Evolutionary conservation across 2,888 invertebrate genomes (phyloP).

Genomic region (Lingula anatina): DNA sequence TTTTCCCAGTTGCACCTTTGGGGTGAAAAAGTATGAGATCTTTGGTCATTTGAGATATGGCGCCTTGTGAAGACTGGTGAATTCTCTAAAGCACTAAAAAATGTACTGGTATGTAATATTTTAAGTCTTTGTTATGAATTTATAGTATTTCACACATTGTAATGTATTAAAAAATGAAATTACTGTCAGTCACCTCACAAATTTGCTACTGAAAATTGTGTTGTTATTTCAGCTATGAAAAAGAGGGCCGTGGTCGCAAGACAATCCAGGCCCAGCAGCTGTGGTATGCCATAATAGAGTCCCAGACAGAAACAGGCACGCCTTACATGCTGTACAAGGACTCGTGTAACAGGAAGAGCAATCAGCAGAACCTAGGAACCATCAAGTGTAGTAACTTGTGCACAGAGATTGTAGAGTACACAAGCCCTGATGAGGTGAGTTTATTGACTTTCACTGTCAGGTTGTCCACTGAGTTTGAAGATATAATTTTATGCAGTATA

Average conservation of each 20-base stretch:
- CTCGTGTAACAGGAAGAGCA: constrained; percentile 92
- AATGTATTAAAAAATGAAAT: too few relatives aligned
- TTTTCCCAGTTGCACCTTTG: background rate
- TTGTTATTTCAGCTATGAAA: constrained; percentile 81
- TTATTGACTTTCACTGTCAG: background rate
- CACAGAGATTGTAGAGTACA: constrained; percentile 96
- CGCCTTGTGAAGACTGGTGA: too few relatives aligned
- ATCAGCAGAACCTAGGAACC: constrained; percentile 96
- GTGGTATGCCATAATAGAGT: constrained; percentile 88
- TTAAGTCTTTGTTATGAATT: too few relatives aligned
- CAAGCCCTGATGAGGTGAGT: constrained; percentile 73
- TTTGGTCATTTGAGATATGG: too few relatives aligned
- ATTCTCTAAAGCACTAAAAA: too few relatives aligned
- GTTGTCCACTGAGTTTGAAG: too few relatives aligned
- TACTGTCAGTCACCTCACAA: too few relatives aligned
- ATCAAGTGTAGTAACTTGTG: constrained; percentile 97
- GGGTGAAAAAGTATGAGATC: background rate
- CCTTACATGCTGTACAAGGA: constrained; percentile 85
- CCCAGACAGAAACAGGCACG: constrained; percentile 96
- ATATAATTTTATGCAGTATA: too few relatives aligned
- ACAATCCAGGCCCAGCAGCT: constrained; percentile 72
- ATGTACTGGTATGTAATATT: too few relatives aligned
- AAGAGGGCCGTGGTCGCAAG: constrained; percentile 49
- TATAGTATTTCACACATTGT: too few relatives aligned
- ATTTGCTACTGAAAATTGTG: too few relatives aligned